Percentiles rank a stretch among this genome's conserved stretches.
Conservation (phyloP, 2,797 vertebrate species). For the Acipenser transmontanus region DNA sequence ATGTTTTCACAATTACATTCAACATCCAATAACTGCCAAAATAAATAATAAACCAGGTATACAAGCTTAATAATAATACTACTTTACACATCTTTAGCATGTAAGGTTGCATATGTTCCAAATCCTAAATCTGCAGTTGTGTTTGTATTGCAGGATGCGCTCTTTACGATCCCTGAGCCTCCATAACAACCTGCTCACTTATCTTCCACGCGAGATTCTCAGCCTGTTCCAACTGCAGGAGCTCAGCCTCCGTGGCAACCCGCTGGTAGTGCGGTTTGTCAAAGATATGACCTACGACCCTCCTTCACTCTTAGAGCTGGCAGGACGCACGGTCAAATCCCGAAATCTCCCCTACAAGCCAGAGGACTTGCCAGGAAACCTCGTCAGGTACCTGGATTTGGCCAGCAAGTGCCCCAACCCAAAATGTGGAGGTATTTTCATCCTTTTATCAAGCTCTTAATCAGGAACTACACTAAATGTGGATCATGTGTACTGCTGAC, state of each 20-base stretch:
- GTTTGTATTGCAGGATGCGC: conserved; percentile 64
- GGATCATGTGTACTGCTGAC: too few relatives aligned
- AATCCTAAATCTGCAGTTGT: not conserved
- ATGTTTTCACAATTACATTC: not conserved
- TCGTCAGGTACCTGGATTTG: conserved; percentile 79
- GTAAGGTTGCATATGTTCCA: not conserved
- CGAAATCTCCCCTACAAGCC: conserved; percentile 74
- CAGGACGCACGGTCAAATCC: conserved; percentile 83
- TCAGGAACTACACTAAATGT: too few relatives aligned
- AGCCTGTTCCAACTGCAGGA: conserved; percentile 88
- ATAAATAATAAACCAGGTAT: too few relatives aligned
- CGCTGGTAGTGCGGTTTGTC: conserved; percentile 92
- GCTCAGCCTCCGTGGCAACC: conserved; percentile 93
- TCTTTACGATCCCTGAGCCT: conserved; percentile 92
- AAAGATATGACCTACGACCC: conserved; percentile 92
- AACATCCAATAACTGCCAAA: too few relatives aligned
- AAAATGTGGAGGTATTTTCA: conserved; percentile 79
- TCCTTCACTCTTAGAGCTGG: conserved; percentile 85
- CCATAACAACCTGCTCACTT: conserved; percentile 93
- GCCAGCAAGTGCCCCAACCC: conserved; percentile 98
- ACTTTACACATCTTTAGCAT: not conserved
- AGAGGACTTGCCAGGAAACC: conserved; percentile 73
- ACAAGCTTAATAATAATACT: too few relatives aligned
- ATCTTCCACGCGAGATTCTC: conserved; percentile 93
- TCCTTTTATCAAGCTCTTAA: too few relatives aligned